These are phyloP conservation scores for Antedon mediterranea DNA, from an alignment of 53 echinoderm and acorn worm genomes.

Conservation along the genomic window DNA sequence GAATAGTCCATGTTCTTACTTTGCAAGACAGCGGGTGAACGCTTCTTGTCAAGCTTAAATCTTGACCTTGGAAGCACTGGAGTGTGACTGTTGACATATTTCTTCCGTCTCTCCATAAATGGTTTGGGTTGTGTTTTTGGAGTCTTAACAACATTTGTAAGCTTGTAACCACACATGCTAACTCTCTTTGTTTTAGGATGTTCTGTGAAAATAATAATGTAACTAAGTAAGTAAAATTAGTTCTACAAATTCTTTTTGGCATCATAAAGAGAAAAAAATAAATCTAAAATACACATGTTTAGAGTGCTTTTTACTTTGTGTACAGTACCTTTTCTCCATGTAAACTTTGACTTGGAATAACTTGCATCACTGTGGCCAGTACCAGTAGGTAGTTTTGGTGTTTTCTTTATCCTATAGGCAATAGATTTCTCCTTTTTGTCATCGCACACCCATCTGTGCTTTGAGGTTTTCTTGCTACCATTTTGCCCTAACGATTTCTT, in stretches of 20 bases:
- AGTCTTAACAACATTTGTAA: background rate
- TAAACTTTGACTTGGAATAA: background rate
- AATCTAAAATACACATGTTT: no score
- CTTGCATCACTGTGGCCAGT: no score
- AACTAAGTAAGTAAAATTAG: background rate
- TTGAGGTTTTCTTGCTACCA: background rate
- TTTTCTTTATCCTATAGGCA: background rate
- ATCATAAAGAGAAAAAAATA: no score
- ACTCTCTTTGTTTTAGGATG: background rate
- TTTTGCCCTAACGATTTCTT: background rate
- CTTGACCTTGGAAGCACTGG: conserved; percentile 17
- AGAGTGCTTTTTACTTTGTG: no score
- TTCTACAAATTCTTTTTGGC: no score
- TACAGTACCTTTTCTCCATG: background rate
- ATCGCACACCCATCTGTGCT: background rate
- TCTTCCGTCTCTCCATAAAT: conserved; percentile 6
- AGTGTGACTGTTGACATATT: conserved; percentile 19
- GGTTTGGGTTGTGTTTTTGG: background rate
- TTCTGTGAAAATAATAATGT: background rate
- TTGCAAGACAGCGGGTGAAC: background rate
- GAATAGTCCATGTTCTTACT: no score
- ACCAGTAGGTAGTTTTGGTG: background rate
- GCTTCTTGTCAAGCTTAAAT: conserved; percentile 19
- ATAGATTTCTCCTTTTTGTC: background rate
- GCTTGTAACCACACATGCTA: background rate